Evolutionary conservation across 2,797 vertebrate genomes (phyloP).

Genomic region (Megalops cyprinoides): DNA sequence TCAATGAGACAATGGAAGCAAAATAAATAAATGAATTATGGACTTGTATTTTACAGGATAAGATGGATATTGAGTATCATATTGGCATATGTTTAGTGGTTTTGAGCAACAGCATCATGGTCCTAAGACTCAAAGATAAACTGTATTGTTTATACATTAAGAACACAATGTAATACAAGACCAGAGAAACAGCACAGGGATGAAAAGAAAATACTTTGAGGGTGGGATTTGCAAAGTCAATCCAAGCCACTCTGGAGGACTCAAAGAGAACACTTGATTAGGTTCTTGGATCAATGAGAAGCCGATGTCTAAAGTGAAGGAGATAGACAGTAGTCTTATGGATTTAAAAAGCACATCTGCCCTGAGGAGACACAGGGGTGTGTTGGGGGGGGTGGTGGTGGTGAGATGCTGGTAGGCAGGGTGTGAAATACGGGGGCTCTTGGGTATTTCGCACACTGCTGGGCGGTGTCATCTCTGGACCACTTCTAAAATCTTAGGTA

Average conservation of each 20-base stretch:
- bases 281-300: slow-evolving; percentile 58
- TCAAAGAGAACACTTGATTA: slow-evolving; percentile 64
- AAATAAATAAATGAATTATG: neutral
- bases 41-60: neutral
- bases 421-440: neutral
- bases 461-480: neutral
- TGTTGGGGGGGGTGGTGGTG: neutral
- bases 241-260: slow-evolving; percentile 55
- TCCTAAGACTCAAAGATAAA: neutral
- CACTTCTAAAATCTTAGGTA: no score
- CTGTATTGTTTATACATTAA: neutral
- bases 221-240: slow-evolving; percentile 64
- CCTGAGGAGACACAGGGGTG: neutral
- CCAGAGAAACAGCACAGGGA: slow-evolving; percentile 45
- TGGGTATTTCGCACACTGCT: no score
- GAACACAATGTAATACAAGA: slow-evolving; percentile 45
- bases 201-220: slow-evolving; percentile 57
- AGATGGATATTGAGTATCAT: no score
- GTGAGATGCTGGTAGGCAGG: neutral
- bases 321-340: slow-evolving; percentile 36
- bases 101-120: neutral
- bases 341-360: slow-evolving; percentile 29
- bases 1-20: neutral
- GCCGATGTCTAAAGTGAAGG: slow-evolving; percentile 57
- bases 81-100: neutral